Conservation (phyloP, 2,113 vertebrate species). For the Syngnathus scovelli region DNA sequence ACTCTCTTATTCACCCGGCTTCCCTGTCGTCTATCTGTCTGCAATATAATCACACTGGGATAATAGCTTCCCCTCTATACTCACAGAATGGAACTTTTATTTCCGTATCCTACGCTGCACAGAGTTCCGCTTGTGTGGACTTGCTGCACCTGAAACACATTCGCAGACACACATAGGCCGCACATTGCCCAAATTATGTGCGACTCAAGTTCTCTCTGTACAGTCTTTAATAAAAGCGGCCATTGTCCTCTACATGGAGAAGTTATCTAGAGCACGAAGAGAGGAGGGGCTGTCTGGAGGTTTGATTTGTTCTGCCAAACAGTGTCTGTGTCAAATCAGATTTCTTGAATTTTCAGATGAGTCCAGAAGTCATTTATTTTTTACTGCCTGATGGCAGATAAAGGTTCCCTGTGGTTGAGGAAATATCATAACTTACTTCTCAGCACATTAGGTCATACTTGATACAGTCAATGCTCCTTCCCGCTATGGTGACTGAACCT, state of each 20-base stretch:
- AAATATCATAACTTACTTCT: neutral
- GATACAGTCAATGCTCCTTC: neutral
- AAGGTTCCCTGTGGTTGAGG: too few species aligned
- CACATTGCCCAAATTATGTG: conserved; percentile 34
- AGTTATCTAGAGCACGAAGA: conserved; percentile 58
- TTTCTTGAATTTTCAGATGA: conserved; percentile 70
- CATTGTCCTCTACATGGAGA: conserved; percentile 65
- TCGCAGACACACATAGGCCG: conserved; percentile 29
- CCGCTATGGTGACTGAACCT: neutral
- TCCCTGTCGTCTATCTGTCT: conserved; percentile 69
- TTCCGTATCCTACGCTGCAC: conserved; percentile 32
- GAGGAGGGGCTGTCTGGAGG: conserved; percentile 26
- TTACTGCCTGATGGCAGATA: neutral
- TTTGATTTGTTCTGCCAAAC: conserved; percentile 47
- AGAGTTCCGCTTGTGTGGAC: conserved; percentile 32
- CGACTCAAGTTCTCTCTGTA: conserved; percentile 42
- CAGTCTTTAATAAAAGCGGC: conserved; percentile 60
- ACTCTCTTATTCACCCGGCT: conserved; percentile 62
- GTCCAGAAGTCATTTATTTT: conserved; percentile 60
- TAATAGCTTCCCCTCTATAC: conserved; percentile 56
- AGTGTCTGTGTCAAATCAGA: conserved; percentile 64
- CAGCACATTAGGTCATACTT: neutral
- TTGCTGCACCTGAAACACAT: conserved; percentile 45
- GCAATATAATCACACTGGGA: conserved; percentile 63
- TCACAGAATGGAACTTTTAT: conserved; percentile 60